phyloP scores from a whole-genome alignment of 2,888 invertebrate genomes.

The Empis stercorea region DNA sequence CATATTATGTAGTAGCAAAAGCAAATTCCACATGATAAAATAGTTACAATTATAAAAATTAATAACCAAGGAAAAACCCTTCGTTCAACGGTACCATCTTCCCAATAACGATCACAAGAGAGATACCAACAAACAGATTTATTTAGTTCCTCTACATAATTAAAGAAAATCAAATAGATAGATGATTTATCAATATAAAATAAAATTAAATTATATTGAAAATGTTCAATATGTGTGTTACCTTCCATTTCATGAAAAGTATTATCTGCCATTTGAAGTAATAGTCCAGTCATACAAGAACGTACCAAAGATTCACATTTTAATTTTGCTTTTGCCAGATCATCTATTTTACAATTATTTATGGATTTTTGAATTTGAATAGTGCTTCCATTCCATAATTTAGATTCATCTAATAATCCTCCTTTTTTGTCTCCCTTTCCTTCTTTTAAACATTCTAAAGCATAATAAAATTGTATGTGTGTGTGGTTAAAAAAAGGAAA shows the following conservation, averaged over 20 bases:
- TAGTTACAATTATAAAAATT: slow-evolving; percentile 62
- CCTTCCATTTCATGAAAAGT: slow-evolving; percentile 81
- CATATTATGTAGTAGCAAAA: slow-evolving; percentile 87
- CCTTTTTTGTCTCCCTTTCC: too few species aligned
- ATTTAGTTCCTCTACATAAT: slow-evolving; percentile 81
- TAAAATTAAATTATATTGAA: too few species aligned
- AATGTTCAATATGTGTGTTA: slow-evolving; percentile 33
- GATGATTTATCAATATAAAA: too few species aligned
- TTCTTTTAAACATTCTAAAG: too few species aligned
- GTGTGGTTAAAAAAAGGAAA: too few species aligned
- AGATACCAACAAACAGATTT: slow-evolving; percentile 84
- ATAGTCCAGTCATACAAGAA: slow-evolving; percentile 68
- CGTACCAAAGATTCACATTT: slow-evolving; percentile 63
- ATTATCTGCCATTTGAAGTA: slow-evolving; percentile 66
- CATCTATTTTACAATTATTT: slow-evolving; percentile 69
- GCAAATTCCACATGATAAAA: slow-evolving; percentile 69
- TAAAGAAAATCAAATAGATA: too few species aligned
- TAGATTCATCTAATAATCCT: too few species aligned
- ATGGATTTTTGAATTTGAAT: slow-evolving; percentile 35
- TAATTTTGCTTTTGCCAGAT: slow-evolving; percentile 57
- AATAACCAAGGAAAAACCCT: slow-evolving; percentile 72
- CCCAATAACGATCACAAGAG: slow-evolving; percentile 86
- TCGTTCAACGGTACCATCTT: slow-evolving; percentile 61
- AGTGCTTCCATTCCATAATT: too few species aligned
- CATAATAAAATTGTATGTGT: too few species aligned